These are phyloP conservation scores for Pachymerium ferrugineum DNA, from an alignment of 2,888 invertebrate species.

Conservation along the genomic window DNA sequence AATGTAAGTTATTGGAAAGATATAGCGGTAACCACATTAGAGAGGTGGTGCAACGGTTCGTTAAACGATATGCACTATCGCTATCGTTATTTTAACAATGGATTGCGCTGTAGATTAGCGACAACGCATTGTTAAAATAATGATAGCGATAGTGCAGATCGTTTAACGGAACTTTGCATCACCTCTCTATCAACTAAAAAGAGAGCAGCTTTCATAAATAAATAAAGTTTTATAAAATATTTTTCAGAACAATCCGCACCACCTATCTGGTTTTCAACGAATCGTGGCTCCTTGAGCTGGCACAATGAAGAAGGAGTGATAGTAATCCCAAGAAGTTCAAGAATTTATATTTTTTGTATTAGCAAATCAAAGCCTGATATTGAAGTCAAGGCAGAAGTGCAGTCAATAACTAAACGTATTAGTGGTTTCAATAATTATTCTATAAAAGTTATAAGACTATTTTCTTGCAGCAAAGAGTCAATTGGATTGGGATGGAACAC, in stretches of 20 bases:
- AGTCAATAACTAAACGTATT: background rate
- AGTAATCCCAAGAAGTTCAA: background rate
- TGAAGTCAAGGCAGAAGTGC: background rate
- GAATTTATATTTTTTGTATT: background rate
- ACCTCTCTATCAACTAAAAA: background rate
- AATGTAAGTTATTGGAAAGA: background rate
- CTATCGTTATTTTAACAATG: too few species aligned
- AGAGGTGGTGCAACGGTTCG: too few species aligned
- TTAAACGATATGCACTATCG: too few species aligned
- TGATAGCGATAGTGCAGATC: too few species aligned
- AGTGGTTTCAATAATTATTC: background rate
- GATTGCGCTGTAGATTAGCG: too few species aligned
- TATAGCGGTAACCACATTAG: background rate
- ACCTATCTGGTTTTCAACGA: background rate
- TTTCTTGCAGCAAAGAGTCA: background rate
- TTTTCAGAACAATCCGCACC: background rate
- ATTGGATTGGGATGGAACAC: too few species aligned
- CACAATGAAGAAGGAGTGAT: background rate
- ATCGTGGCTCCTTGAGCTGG: background rate
- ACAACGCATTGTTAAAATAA: too few species aligned
- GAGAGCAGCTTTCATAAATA: too few species aligned
- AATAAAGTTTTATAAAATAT: background rate
- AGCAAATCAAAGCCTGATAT: background rate
- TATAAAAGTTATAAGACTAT: background rate
- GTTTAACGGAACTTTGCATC: too few species aligned